phyloP scores from a whole-genome alignment of 2,113 vertebrate genomes.

The Epinephelus fuscoguttatus region DNA sequence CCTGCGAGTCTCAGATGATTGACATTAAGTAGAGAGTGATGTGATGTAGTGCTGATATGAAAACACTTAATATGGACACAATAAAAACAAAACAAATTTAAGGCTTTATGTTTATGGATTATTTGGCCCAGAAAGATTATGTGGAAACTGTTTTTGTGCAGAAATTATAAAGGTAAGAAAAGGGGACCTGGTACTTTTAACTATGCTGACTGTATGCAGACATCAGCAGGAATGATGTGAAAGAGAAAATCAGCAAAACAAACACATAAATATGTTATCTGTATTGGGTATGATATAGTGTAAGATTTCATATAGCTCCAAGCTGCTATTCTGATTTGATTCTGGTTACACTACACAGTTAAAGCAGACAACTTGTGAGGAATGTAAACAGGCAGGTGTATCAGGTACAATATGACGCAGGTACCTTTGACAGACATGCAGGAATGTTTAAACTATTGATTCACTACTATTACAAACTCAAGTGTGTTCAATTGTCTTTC shows the following conservation, averaged over 20 bases:
- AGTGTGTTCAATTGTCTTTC: not conserved
- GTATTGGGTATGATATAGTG: not conserved
- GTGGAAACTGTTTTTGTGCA: not conserved
- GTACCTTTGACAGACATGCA: constrained; percentile 28
- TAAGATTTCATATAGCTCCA: constrained; percentile 6
- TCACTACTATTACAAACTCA: constrained; percentile 8
- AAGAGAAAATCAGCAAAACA: not conserved
- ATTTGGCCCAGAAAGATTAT: not conserved
- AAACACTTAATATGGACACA: not conserved
- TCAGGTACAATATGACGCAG: constrained; percentile 47
- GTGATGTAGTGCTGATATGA: not conserved
- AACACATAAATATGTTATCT: not conserved
- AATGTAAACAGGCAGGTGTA: constrained; percentile 60
- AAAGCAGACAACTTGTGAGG: constrained; percentile 39
- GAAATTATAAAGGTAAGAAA: not conserved
- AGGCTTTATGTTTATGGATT: not conserved
- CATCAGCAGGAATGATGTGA: not conserved
- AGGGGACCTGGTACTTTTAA: not conserved
- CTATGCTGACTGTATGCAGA: not conserved
- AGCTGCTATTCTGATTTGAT: not conserved
- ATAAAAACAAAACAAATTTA: not conserved
- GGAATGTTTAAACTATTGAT: constrained; percentile 53
- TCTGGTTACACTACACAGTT: not conserved
- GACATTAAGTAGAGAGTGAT: constrained; percentile 6
- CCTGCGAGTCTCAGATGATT: not conserved